Conservation (phyloP, 2,888 invertebrate species). For the Dicyrtoma fusca region DNA sequence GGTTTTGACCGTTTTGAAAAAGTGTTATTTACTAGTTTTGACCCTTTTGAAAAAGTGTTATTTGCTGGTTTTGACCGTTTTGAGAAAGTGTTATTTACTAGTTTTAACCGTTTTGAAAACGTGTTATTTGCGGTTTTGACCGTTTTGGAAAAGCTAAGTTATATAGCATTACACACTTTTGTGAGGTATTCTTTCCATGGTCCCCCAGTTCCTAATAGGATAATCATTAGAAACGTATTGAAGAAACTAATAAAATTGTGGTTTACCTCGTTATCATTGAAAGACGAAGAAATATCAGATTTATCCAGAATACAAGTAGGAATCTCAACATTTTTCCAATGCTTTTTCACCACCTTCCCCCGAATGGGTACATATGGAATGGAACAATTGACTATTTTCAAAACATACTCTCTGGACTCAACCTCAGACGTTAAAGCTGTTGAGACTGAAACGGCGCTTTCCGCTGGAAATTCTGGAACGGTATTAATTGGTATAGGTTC, state of each 20-base stretch:
- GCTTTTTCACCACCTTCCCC: constrained; percentile 4
- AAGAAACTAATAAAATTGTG: background rate
- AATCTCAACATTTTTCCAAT: background rate
- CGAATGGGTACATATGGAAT: constrained; percentile 19
- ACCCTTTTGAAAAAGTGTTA: too few species aligned
- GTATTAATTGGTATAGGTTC: background rate
- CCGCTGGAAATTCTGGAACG: too few species aligned
- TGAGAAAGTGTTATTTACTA: too few species aligned
- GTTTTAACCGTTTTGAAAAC: too few species aligned
- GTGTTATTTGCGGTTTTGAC: too few species aligned
- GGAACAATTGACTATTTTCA: constrained; percentile 3
- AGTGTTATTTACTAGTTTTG: too few species aligned
- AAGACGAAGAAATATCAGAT: background rate
- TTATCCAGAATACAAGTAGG: background rate
- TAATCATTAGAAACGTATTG: background rate
- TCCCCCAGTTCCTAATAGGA: background rate
- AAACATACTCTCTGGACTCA: background rate
- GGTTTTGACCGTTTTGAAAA: too few species aligned
- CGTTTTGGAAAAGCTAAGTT: too few species aligned
- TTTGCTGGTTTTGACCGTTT: too few species aligned
- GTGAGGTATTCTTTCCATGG: too few species aligned
- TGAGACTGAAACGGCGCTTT: background rate
- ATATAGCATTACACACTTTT: too few species aligned
- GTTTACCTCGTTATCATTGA: constrained; percentile 7
- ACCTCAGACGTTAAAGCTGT: background rate